Conservation (phyloP, 1,140 invertebrate species). For the Drosophila saltans region DNA sequence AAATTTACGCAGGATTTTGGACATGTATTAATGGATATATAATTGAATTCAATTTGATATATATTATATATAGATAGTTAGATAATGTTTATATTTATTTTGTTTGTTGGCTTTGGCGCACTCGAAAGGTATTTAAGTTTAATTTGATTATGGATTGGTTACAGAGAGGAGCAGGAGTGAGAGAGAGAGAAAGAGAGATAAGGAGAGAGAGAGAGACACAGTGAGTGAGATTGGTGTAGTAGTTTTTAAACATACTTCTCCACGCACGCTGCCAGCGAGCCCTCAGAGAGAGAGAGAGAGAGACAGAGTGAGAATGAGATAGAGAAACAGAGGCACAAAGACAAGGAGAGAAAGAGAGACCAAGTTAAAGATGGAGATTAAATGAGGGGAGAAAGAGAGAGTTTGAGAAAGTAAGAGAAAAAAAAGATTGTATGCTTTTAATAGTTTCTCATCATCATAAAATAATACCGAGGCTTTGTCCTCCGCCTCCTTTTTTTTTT, state of each 20-base stretch:
- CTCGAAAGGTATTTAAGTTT: conserved; percentile 40
- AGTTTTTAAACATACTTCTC: conserved; percentile 79
- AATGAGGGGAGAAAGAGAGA: conserved; percentile 7
- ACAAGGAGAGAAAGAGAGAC: neutral
- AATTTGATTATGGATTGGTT: conserved; percentile 36
- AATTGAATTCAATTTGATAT: conserved; percentile 33
- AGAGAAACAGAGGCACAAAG: conserved; percentile 34
- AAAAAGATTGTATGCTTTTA: neutral
- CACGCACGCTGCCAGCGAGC: conserved; percentile 80
- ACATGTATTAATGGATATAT: conserved; percentile 12
- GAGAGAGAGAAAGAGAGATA: conserved; percentile 31
- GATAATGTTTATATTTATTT: neutral
- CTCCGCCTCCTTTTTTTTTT: neutral
- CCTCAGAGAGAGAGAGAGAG: conserved; percentile 57
- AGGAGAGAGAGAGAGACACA: conserved; percentile 3
- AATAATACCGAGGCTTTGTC: neutral
- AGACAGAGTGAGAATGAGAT: conserved; percentile 37
- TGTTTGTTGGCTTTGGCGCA: conserved; percentile 21
- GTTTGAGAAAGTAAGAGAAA: conserved; percentile 14
- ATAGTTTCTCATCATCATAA: neutral
- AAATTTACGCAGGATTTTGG: conserved; percentile 37
- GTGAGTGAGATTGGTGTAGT: conserved; percentile 56
- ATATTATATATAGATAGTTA: conserved; percentile 21
- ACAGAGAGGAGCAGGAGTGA: conserved; percentile 22
- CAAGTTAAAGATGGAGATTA: conserved; percentile 9